Percentiles rank a stretch among this genome's conserved stretches.
phyloP scores from a whole-genome alignment of 2,888 invertebrate species.

The Cataglyphis albicans region DNA sequence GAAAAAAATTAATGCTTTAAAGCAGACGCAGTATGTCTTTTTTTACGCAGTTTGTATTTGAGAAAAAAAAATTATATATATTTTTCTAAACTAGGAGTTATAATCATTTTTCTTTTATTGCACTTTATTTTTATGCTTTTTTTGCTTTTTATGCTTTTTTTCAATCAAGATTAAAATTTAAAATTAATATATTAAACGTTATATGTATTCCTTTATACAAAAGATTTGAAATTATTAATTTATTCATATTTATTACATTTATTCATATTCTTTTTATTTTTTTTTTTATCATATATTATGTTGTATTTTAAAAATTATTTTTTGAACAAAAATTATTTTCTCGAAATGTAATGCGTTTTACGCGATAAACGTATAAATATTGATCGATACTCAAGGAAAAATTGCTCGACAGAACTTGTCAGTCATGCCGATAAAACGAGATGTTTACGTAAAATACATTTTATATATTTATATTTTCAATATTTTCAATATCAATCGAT shows the following conservation, averaged over 20 bases:
- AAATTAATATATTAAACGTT: background rate
- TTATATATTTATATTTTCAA: background rate
- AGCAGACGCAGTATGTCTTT: background rate
- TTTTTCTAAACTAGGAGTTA: background rate
- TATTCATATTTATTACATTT: background rate
- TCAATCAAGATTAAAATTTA: background rate
- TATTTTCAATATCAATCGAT: conserved; percentile 3
- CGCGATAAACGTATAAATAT: background rate
- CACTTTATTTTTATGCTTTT: background rate
- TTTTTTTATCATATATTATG: background rate
- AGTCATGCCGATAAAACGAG: background rate
- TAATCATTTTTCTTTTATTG: background rate
- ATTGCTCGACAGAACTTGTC: background rate
- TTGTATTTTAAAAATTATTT: background rate
- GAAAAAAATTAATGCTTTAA: background rate
- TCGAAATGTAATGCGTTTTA: conserved; percentile 8
- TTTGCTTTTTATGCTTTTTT: background rate
- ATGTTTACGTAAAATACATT: conserved; percentile 17
- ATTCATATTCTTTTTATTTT: background rate
- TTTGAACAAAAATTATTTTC: background rate
- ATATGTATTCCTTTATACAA: background rate
- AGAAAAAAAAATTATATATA: background rate
- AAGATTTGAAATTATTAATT: background rate
- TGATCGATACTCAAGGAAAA: background rate
- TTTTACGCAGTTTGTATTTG: background rate